A percentile compares a stretch with the other conserved stretches of the same genome.
Evolutionary conservation across 92 coral and sea anemone species (phyloP).

Genomic region (Palythoa grandis): DNA sequence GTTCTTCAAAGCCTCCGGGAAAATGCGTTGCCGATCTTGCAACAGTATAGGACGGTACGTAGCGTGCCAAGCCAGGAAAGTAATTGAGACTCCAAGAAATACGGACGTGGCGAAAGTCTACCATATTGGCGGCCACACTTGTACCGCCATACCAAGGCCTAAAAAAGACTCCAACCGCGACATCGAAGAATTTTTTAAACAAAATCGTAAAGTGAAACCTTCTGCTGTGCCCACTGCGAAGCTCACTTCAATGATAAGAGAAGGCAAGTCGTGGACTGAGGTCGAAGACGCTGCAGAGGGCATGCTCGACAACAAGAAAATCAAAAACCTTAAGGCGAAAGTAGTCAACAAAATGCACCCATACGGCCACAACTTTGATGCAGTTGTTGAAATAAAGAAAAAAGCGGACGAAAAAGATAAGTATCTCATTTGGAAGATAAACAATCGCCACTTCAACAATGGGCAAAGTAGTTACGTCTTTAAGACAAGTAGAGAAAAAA

Average conservation of each 20-base stretch:
- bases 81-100: constrained; percentile 40
- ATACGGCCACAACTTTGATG: constrained; percentile 59
- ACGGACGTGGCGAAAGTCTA: constrained; percentile 36
- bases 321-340: constrained; percentile 43
- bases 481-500: constrained; percentile 34
- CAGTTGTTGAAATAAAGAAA: constrained; percentile 53
- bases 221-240: no score
- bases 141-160: constrained; percentile 50
- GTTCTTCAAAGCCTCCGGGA: constrained; percentile 26
- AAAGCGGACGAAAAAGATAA: constrained; percentile 48
- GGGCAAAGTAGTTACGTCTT: constrained; percentile 55
- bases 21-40: constrained; percentile 38
- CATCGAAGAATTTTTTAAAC: constrained; percentile 47
- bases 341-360: constrained; percentile 45
- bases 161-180: constrained; percentile 28
- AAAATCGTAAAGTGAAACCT: constrained; percentile 37
- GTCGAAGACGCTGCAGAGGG: constrained; percentile 49
- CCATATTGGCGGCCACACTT: constrained; percentile 49
- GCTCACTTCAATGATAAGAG: background rate
- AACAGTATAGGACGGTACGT: constrained; percentile 44
- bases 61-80: constrained; percentile 45
- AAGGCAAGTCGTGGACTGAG: constrained; percentile 52
- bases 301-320: constrained; percentile 23
- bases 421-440: constrained; percentile 50
- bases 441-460: constrained; percentile 51